Base-by-base conservation (phyloP, 37 sponge, comb jelly and placozoan genomes). In the Tethya wilhelma region DNA sequence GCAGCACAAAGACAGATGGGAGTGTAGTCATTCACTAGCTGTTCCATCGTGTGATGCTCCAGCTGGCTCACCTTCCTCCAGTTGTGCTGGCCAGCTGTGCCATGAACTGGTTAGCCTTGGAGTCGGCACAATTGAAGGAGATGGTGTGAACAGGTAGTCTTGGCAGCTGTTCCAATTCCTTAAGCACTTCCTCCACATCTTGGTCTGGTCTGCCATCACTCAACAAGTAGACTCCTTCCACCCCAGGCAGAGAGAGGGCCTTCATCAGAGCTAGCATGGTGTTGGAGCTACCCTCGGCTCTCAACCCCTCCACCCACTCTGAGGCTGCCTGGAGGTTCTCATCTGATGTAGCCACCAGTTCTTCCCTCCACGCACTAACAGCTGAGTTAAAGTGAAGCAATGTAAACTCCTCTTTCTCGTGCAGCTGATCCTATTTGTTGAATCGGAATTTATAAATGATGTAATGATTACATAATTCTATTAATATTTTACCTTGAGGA, bases 61-160 rank as follows among this genome's bases (percentile, higher is more conserved):
- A 60, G 63, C 63, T n/a, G 22, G 63, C 64, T 40, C 41, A 88
- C 89, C 94, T 81, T 31, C 93, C 97, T 44, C 90, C 97, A 37
- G 95, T 91, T 41, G 77, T 75, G 4, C 39, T 69, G n/a, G 97
- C 90, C 43, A 97, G 79, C 60, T 83, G 68, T 34, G 84, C 44
- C 62, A 97, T 80, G 67, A 97, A 94, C 33, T 56, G 64, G 63
- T 94, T 94, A 58, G 95, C 90, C 44, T 75, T 60, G 44, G 77
- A 64, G 83, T 97, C 97, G 11, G 64, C 85, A 78, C 95, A 94
- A 77, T 97, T 94, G 80, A 97, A 97, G 56, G 95, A 91, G 42
- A 97, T 94, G 49, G 95, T 91, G 77, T 97, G 94, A 8, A 97
- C 79, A 26, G 95, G 93, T 4, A 94, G 64, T 32, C 44, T 31